Percentiles rank a stretch among this genome's conserved stretches.
Evolutionary conservation across 2,888 invertebrate genomes (phyloP).

Genomic region (Drosophila picticornis): DNA sequence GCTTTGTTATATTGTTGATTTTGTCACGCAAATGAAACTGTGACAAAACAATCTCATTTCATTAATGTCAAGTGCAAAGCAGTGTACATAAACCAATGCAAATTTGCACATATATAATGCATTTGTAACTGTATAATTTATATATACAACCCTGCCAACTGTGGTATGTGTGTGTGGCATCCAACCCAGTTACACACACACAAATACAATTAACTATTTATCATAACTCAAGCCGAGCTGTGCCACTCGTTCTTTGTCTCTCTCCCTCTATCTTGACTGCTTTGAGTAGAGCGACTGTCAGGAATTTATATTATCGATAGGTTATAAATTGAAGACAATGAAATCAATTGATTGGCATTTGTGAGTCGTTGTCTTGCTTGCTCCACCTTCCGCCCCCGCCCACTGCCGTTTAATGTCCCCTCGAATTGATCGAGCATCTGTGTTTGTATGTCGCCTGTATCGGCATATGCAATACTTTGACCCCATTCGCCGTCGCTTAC

Average conservation of each 20-base stretch:
- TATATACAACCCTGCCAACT: constrained; percentile 28
- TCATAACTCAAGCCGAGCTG: constrained; percentile 32
- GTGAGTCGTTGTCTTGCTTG: constrained; percentile 31
- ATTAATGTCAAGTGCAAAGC: constrained; percentile 77
- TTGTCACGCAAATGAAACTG: constrained; percentile 48
- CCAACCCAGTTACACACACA: constrained; percentile 41
- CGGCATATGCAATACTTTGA: constrained; percentile 69
- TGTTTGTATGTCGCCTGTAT: constrained; percentile 27
- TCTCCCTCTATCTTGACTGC: constrained; percentile 12
- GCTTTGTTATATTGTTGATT: neutral
- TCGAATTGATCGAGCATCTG: constrained; percentile 2
- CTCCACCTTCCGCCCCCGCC: neutral
- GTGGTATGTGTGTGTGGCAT: constrained; percentile 42
- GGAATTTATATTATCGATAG: constrained; percentile 78
- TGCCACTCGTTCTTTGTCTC: too few species aligned
- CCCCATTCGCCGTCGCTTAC: constrained; percentile 65
- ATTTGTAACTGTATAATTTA: constrained; percentile 26
- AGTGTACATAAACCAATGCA: constrained; percentile 26
- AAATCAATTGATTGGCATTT: constrained; percentile 80
- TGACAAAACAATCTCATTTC: constrained; percentile 74
- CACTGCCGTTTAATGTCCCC: neutral
- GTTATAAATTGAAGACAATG: constrained; percentile 81
- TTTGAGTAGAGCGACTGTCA: constrained; percentile 21
- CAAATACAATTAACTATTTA: constrained; percentile 46
- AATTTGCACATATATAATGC: constrained; percentile 24